Evolutionary conservation across 2,888 invertebrate genomes (phyloP), one percentile per base, ranked within the genome.

Genomic region (Orchesellides sinensis): DNA sequence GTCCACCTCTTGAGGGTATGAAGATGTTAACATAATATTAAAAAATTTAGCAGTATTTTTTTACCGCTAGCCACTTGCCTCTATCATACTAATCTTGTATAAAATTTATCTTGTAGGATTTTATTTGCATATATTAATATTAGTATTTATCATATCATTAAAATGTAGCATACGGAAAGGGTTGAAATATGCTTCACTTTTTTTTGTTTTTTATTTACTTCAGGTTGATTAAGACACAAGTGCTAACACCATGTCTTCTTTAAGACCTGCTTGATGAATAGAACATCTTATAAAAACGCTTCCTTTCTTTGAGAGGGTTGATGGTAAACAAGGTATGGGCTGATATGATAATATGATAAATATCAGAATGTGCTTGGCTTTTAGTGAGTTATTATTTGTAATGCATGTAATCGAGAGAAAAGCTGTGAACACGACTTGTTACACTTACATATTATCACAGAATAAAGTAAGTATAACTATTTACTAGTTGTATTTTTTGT

Each of bases 321-420:
- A 54, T 40, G 32, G 29, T 68, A 21, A 54, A 54, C 54, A 54
- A 25, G 25, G 25, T 52, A 68, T 68, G 68, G 68, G 52, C 35
- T 56, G 69, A 14, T 59, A 54, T 32, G 54, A 40, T 61, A 61
- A 61, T 61, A 68, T 49, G 47, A 27, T 27, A 27, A n/a, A 27
- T 35, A 63, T 35, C 19, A 29, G 5, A 27, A 17, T n/a, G n/a
- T n/a, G n/a, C n/a, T n/a, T n/a, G n/a, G n/a, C n/a, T n/a, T n/a
- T n/a, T n/a, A n/a, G n/a, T n/a, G n/a, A n/a, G 68, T 63, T 78
- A 78, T 59, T 78, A 78, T n/a, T n/a, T n/a, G n/a, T n/a, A n/a
- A n/a, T 78, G 78, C 69, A 49, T 78, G 78, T 78, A 78, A 78
- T 78, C 68, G 70, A 78, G 70, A 78, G 78, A 49, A 78, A 78